Percentiles rank a stretch among this genome's conserved stretches.
Evolutionary conservation across 2,888 invertebrate species (phyloP).

Genomic region (Thereva nobilitata): DNA sequence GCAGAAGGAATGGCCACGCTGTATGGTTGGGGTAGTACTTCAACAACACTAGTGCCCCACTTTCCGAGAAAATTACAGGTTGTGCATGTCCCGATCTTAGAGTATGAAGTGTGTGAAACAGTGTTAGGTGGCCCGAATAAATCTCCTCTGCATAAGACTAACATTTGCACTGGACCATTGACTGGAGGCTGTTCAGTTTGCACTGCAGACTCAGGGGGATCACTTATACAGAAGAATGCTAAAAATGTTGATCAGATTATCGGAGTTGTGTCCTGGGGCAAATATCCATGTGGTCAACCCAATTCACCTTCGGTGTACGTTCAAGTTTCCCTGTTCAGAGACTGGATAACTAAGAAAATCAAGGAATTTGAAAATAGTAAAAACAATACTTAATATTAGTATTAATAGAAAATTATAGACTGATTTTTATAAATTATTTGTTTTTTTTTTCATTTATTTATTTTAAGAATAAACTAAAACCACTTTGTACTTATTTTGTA

Average conservation of each 20-base stretch:
- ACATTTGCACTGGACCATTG: slow-evolving; percentile 55
- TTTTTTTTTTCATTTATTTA: too few relatives aligned
- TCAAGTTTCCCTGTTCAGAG: slow-evolving; percentile 58
- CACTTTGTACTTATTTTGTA: too few relatives aligned
- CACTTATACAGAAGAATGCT: slow-evolving; percentile 49
- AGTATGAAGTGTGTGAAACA: slow-evolving; percentile 50
- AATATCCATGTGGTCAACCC: slow-evolving; percentile 57
- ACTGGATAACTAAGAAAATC: slow-evolving; percentile 52
- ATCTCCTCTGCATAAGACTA: slow-evolving; percentile 49
- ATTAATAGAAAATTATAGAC: too few relatives aligned
- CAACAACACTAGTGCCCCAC: slow-evolving; percentile 48
- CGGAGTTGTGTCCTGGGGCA: slow-evolving; percentile 62
- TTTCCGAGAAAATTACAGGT: slow-evolving; percentile 52
- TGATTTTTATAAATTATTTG: too few relatives aligned
- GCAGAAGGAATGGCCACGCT: slow-evolving; percentile 50
- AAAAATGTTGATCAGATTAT: slow-evolving; percentile 48
- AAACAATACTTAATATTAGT: too few relatives aligned
- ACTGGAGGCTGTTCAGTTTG: slow-evolving; percentile 55
- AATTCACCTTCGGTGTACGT: slow-evolving; percentile 60
- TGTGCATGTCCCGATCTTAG: slow-evolving; percentile 52
- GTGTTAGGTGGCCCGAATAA: slow-evolving; percentile 47
- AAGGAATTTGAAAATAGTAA: too few relatives aligned
- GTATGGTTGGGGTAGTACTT: slow-evolving; percentile 56
- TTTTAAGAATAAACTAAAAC: too few relatives aligned
- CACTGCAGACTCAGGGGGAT: slow-evolving; percentile 56